Conservation (phyloP, 2,797 vertebrate genomes). For the Gallinago solitaria region DNA sequence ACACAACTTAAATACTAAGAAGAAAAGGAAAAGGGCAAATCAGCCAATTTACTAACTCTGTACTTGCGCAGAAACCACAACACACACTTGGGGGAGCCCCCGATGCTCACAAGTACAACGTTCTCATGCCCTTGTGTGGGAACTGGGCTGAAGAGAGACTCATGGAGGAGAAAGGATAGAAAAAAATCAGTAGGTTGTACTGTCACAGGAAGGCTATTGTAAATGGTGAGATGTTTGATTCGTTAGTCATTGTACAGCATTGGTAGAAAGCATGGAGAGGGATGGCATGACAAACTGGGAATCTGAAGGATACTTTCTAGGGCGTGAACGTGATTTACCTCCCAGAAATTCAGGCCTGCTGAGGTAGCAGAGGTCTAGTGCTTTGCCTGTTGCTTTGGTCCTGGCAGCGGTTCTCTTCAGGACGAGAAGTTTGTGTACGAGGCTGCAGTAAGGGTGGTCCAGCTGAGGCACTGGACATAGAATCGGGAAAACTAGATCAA, state of each 20-base stretch:
- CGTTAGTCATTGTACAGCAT: neutral
- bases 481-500: neutral
- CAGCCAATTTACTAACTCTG: neutral
- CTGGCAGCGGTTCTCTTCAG: neutral
- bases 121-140: rapidly evolving
- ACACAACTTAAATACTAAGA: neutral
- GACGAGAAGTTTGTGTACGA: neutral
- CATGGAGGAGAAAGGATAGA: rapidly evolving
- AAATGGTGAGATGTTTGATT: neutral
- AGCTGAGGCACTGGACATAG: neutral
- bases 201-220: neutral
- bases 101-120: neutral
- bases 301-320: neutral
- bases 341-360: neutral
- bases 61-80: neutral
- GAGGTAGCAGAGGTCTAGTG: neutral
- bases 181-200: neutral
- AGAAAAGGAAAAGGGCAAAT: neutral
- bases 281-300: neutral
- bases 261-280: neutral
- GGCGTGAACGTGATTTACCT: neutral
- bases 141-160: neutral
- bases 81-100: neutral
- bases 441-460: neutral
- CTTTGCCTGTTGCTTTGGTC: neutral